Evolutionary conservation across 1,140 invertebrate species (phyloP).

Genomic region (Brachystomella parvula): DNA sequence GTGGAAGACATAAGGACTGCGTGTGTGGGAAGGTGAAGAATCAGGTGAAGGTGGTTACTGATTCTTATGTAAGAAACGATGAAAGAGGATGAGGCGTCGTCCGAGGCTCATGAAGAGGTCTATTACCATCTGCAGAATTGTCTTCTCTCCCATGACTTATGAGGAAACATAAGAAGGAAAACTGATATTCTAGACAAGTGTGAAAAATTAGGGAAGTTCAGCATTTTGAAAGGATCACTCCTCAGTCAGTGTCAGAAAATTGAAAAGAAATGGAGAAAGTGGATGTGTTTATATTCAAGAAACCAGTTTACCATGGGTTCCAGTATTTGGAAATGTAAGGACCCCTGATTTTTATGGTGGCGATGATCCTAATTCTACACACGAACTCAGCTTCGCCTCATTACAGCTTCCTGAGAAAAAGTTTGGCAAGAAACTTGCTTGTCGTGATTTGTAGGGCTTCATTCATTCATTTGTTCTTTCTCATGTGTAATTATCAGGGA

Average conservation of each 20-base stretch:
- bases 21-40: background rate
- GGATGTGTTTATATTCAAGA: constrained; percentile 61
- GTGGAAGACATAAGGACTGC: too few relatives aligned
- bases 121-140: background rate
- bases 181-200: background rate
- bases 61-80: too few relatives aligned
- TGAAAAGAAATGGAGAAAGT: constrained; percentile 33
- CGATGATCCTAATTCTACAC: background rate
- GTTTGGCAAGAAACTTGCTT: background rate
- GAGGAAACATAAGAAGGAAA: background rate
- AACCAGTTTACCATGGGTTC: constrained; percentile 65
- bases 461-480: background rate
- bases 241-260: background rate
- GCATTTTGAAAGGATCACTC: background rate
- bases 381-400: background rate
- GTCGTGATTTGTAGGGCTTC: background rate
- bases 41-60: constrained; percentile 6
- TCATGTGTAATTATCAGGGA: background rate
- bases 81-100: background rate
- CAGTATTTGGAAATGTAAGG: constrained; percentile 67
- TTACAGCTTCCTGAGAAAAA: background rate
- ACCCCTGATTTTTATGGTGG: constrained; percentile 18
- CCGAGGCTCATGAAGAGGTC: background rate
- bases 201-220: background rate
- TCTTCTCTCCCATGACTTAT: background rate